phyloP scores from a whole-genome alignment of 2,113 vertebrate species.

The Malurus melanocephalus region DNA sequence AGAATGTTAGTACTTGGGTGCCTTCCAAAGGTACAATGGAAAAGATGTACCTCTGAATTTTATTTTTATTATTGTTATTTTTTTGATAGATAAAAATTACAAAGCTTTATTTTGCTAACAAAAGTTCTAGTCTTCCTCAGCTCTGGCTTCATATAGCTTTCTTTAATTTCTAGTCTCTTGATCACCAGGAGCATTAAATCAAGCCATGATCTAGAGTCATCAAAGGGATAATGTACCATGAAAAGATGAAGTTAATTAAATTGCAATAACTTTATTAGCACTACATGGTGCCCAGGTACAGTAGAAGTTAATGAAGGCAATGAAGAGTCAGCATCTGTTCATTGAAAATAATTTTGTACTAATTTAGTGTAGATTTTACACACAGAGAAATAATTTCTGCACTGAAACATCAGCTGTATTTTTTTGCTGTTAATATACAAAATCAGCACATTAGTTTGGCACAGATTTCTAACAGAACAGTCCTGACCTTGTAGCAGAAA shows the following conservation, averaged over 20 bases:
- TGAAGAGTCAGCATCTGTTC: background rate
- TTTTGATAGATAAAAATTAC: background rate
- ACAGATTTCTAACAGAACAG: background rate
- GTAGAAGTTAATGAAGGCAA: conserved; percentile 1
- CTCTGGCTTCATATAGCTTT: background rate
- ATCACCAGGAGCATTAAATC: background rate
- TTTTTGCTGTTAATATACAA: background rate
- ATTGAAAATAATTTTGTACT: background rate
- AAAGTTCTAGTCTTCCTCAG: background rate
- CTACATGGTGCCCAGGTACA: background rate
- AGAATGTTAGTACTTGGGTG: background rate
- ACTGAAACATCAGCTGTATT: conserved; percentile 11
- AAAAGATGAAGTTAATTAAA: conserved; percentile 10
- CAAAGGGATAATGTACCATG: background rate
- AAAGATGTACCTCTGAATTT: background rate
- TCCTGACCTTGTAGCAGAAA: background rate
- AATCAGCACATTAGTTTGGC: background rate
- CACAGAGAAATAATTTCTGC: background rate
- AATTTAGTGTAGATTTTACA: background rate
- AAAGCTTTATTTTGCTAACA: background rate
- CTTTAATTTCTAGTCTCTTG: background rate
- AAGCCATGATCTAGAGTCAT: background rate
- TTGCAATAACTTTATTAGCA: conserved; percentile 10
- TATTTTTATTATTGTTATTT: background rate
- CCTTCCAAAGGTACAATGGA: background rate